Conservation (phyloP, 2,888 invertebrate genomes). For the Pyralis farinalis region DNA sequence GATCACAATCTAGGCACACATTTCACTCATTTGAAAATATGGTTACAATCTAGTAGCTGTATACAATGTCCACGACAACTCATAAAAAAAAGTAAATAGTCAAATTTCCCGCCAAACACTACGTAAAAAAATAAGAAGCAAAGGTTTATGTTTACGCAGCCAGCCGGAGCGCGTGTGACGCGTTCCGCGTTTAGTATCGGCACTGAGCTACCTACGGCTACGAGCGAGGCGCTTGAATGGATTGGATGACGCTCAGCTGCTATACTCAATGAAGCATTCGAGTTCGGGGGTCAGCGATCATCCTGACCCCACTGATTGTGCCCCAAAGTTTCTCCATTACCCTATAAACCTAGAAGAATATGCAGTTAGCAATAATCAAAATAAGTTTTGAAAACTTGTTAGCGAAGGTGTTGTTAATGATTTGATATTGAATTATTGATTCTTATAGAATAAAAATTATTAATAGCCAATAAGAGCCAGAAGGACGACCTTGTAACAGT, state of each 20-base stretch:
- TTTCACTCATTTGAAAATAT: constrained; percentile 39
- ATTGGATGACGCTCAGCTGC: constrained; percentile 63
- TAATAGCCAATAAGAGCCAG: too few species aligned
- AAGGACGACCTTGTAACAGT: too few species aligned
- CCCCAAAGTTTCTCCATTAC: constrained; percentile 60
- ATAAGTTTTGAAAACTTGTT: too few species aligned
- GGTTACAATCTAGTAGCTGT: neutral
- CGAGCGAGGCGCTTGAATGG: constrained; percentile 54
- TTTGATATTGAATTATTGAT: too few species aligned
- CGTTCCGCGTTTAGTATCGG: constrained; percentile 71
- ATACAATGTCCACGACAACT: neutral
- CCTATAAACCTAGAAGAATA: constrained; percentile 40
- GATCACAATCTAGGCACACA: constrained; percentile 63
- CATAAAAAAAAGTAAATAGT: constrained; percentile 32
- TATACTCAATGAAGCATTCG: constrained; percentile 75
- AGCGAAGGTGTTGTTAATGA: too few species aligned
- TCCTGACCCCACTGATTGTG: constrained; percentile 60
- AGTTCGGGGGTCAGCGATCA: constrained; percentile 73
- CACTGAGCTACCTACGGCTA: constrained; percentile 62
- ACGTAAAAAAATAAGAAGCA: constrained; percentile 44
- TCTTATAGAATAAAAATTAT: too few species aligned
- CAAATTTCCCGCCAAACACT: constrained; percentile 60
- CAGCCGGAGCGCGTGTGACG: constrained; percentile 66
- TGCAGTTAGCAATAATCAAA: constrained; percentile 8
- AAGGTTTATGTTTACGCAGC: constrained; percentile 48